phyloP scores from a whole-genome alignment of 2,113 vertebrate genomes.

The Leucoraja erinaceus region DNA sequence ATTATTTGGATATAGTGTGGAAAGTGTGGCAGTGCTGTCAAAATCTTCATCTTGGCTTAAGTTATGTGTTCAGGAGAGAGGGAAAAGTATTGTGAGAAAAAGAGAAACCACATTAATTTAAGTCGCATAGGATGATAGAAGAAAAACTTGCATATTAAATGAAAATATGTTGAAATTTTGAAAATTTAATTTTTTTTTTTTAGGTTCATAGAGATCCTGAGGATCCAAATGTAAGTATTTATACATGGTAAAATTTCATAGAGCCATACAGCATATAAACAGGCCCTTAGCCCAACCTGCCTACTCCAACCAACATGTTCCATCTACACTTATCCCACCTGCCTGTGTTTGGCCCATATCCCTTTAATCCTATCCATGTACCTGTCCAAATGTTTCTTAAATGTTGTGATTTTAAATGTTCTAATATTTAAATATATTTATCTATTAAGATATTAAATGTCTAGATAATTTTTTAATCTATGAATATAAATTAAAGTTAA shows the following conservation, averaged over 20 bases:
- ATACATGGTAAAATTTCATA: neutral
- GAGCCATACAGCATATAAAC: too few species aligned
- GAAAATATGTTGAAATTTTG: neutral
- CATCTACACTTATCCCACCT: too few species aligned
- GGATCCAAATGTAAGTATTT: conserved; percentile 59
- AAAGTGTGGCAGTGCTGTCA: neutral
- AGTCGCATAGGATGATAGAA: neutral
- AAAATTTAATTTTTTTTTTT: conserved; percentile 39
- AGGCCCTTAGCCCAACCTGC: too few species aligned
- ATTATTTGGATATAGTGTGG: neutral
- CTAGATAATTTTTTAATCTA: neutral
- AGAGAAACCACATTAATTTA: neutral
- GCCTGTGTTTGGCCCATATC: too few species aligned
- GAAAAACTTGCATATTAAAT: neutral
- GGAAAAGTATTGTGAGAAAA: neutral
- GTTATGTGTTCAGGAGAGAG: neutral
- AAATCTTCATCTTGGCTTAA: neutral
- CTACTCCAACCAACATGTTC: too few species aligned
- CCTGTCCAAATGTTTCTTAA: too few species aligned
- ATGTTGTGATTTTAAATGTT: too few species aligned
- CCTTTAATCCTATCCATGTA: too few species aligned
- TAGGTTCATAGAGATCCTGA: conserved; percentile 61
- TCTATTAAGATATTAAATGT: too few species aligned
- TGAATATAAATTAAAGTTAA: neutral
- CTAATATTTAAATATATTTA: too few species aligned